Evolutionary conservation across 2,888 invertebrate species (phyloP), one percentile per base, ranked within the genome.

Genomic region (Oligia strigilis): DNA sequence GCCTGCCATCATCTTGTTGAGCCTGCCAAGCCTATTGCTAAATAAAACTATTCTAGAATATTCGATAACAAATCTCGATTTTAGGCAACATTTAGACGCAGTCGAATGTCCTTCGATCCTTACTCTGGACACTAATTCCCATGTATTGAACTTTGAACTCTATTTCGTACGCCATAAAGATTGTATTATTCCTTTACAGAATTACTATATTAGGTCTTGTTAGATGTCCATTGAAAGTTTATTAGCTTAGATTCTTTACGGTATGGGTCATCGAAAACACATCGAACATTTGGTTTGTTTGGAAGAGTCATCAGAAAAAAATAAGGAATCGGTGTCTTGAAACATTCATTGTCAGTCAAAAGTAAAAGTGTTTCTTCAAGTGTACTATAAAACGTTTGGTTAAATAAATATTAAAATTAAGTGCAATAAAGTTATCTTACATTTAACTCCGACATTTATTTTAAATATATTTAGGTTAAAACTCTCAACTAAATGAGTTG

Each of bases 401-500:
- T 87, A 60, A 77, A 74, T 78, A 80, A 83, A 80, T 78, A 67
- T 72, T 79, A 80, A 85, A 84, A 83, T 86, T 84, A 85, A 90
- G 89, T 90, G 90, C 89, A 89, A 89, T 88, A 86, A 84, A 80
- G 75, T 85, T 89, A 85, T 80, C 72, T 72, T 85, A 82, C 75
- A 88, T 87, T 83, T 88, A 89, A 89, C 70, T 85, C 74, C 74
- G 88, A 88, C 87, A 85, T 87, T 88, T 88, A 88, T 89, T 89
- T 87, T 80, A 81, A 85, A 87, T 84, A 87, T 82, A 87, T 83
- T 87, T 89, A 89, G 89, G 71, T 84, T 88, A 83, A 78, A 85
- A 89, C 84, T 89, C 83, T 89, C 89, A 90, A 88, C 91, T 88
- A 90, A 92, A 90, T 92, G 92, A 92, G 93, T 94, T 93, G 93